Percentiles rank a stretch among this genome's conserved stretches.
phyloP scores from a whole-genome alignment of 64 coral and sea anemone genomes.

The Montipora efflorescens region DNA sequence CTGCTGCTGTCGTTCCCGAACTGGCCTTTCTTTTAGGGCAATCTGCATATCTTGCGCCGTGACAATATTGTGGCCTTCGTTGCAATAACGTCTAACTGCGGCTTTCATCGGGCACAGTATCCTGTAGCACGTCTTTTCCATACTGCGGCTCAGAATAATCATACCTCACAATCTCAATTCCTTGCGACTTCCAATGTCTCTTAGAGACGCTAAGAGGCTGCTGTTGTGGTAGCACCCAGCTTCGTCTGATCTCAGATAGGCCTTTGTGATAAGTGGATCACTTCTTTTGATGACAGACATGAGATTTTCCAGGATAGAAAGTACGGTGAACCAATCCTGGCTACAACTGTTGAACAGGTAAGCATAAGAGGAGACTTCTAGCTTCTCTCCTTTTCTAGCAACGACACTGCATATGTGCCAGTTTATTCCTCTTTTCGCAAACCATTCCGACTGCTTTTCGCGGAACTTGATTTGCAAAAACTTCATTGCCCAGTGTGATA shows the following conservation, averaged over 20 bases:
- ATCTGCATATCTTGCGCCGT: slow-evolving; percentile 3
- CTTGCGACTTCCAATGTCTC: neutral
- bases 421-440: slow-evolving; percentile 52
- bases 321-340: slow-evolving; percentile 30
- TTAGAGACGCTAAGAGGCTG: neutral
- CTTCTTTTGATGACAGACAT: neutral
- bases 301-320: slow-evolving; percentile 21
- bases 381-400: neutral
- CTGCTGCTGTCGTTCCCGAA: slow-evolving; percentile 13
- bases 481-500: neutral
- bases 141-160: neutral
- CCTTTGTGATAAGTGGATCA: neutral
- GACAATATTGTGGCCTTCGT: neutral
- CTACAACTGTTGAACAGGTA: slow-evolving; percentile 31
- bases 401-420: slow-evolving; percentile 42
- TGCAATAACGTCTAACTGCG: slow-evolving; percentile 3
- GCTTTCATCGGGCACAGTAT: neutral
- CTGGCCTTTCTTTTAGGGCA: neutral
- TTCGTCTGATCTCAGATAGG: neutral
- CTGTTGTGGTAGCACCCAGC: too few relatives aligned
- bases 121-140: neutral
- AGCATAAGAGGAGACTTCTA: slow-evolving; percentile 24
- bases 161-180: neutral
- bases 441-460: slow-evolving; percentile 38
- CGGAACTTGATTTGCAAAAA: slow-evolving; percentile 9